Base-by-base conservation (phyloP, 2,113 vertebrate species). In the Brachyistius frenatus region DNA sequence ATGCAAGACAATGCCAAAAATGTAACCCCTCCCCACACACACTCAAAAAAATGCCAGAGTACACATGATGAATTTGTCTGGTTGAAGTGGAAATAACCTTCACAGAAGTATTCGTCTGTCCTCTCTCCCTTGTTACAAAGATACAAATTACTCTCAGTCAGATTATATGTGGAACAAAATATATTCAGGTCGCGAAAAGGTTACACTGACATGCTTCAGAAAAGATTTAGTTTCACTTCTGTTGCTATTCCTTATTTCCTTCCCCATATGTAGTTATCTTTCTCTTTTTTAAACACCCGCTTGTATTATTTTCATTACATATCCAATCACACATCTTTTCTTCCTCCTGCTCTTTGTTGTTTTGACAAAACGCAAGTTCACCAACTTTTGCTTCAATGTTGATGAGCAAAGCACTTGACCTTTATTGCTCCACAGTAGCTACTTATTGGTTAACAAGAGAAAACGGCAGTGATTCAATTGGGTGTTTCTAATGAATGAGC, bases 161-260 rank as follows among this genome's bases (percentile, higher is more conserved):
- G 73, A 79, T 88, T 52, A 76, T 53, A 67, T 47, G 46, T 23
- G 14, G 4, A 46, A 83, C 52, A 16, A 44, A 83, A 80, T 44
- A 79, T 65, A 88, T 90, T 86, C 73, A 88, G 87, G 82, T 78
- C 61, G 5, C 55, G 14, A 8, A 86, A 90, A 92, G 84, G 87
- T 87, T 82, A 73, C 56, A 2, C 69, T 66, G 72, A 60, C 85
- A 76, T 63, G 50, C 49, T 66, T 58, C 66, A 73, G 76, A 37
- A 76, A 60, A 67, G 11, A 65, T 81, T 58, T 53, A 33, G 11
- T 50, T 50, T 61, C 52, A 58, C 10, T 63, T 57, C 49, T 77
- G 57, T 46, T 67, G 32, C 36, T 47, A 10, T 76, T 76, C 5
- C 32, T 4, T 60, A 15, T 4, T 39, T 13, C 69, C 23, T 58